Conservation (phyloP, 2,888 invertebrate species). For the Pristionchus arcanus region DNA sequence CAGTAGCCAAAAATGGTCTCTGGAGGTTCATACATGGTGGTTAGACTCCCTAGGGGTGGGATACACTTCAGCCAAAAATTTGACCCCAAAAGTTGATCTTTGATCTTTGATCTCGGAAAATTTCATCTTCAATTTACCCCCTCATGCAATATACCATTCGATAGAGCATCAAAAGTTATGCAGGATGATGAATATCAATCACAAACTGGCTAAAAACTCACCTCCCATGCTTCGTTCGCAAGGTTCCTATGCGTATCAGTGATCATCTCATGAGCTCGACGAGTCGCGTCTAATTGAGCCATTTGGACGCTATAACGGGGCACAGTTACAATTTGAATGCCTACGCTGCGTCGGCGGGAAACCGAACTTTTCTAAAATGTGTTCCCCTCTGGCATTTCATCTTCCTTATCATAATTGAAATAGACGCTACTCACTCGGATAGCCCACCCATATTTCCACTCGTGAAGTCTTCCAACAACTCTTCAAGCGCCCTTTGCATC, state of each 20-base stretch:
- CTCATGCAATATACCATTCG: too few species aligned
- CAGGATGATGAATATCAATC: neutral
- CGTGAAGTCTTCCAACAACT: conserved; percentile 45
- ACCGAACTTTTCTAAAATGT: neutral
- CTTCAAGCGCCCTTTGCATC: conserved; percentile 38
- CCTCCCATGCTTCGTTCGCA: neutral
- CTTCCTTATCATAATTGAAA: neutral
- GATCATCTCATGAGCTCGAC: conserved; percentile 35
- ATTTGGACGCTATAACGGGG: neutral
- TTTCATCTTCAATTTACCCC: too few species aligned
- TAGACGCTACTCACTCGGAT: neutral
- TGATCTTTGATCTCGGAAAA: too few species aligned
- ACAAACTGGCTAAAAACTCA: neutral
- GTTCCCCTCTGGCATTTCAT: neutral
- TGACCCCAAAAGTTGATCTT: too few species aligned
- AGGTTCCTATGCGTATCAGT: conserved; percentile 33
- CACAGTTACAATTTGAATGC: neutral
- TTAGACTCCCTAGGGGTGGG: too few species aligned
- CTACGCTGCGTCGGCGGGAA: neutral
- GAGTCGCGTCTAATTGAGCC: conserved; percentile 32
- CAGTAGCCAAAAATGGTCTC: too few species aligned
- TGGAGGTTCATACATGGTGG: too few species aligned
- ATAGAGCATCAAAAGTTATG: too few species aligned
- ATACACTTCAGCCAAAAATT: too few species aligned
- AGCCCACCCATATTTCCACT: conserved; percentile 11